Percentiles rank a stretch among this genome's conserved stretches.
Evolutionary conservation across 2,888 invertebrate genomes (phyloP).

Genomic region (Gymnocheta viridis): DNA sequence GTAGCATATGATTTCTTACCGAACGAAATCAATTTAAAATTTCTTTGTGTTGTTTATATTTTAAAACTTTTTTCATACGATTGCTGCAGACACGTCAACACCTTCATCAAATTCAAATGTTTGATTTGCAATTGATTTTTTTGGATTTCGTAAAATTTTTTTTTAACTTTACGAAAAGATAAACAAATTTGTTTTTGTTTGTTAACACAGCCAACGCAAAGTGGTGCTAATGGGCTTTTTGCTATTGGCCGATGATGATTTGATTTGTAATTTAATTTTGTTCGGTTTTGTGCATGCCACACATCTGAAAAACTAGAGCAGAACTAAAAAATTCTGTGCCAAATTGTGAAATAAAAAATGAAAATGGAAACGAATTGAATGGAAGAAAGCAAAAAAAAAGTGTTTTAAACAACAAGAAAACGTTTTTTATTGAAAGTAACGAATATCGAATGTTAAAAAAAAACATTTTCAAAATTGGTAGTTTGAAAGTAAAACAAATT

Average conservation of each 20-base stretch:
- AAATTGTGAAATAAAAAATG: constrained; percentile 52
- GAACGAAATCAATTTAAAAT: too few species aligned
- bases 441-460: background rate
- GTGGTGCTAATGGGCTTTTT: background rate
- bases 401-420: background rate
- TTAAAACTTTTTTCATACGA: too few species aligned
- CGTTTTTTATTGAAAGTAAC: background rate
- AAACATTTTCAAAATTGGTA: background rate
- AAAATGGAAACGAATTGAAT: constrained; percentile 37
- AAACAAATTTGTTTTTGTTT: background rate
- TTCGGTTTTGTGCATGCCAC: constrained; percentile 13
- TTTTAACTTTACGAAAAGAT: too few species aligned
- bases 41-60: too few species aligned
- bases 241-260: background rate
- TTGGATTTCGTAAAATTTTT: too few species aligned
- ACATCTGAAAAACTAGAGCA: constrained; percentile 51
- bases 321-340: constrained; percentile 55
- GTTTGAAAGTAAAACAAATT: background rate
- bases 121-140: too few species aligned
- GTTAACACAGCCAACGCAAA: background rate
- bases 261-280: constrained; percentile 18
- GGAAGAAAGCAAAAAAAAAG: background rate
- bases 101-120: too few species aligned
- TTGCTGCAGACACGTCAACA: too few species aligned
- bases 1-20: too few species aligned